Percentiles rank a stretch among this genome's conserved stretches.
These are phyloP conservation scores for Centrocercus urophasianus DNA, from an alignment of 2,113 vertebrate species.

Conservation along the genomic window DNA sequence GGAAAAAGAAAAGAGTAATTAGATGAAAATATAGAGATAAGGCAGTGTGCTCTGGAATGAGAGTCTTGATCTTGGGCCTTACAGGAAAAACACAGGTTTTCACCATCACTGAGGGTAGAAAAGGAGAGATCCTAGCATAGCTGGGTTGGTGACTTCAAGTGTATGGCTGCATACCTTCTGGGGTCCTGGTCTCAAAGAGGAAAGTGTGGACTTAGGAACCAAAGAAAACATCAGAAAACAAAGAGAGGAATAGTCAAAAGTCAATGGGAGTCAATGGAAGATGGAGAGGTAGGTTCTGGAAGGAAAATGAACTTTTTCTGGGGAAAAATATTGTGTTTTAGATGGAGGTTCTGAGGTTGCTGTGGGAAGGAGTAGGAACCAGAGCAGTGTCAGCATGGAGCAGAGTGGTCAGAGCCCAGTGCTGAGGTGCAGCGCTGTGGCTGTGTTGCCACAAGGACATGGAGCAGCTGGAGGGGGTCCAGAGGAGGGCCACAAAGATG, in stretches of 20 bases:
- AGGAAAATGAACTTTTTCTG: not conserved
- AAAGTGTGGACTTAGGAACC: not conserved
- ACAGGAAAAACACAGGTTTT: not conserved
- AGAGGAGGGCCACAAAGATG: too few relatives aligned
- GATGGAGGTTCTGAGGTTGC: not conserved
- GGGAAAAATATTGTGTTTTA: not conserved
- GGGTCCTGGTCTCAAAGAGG: not conserved
- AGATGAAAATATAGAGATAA: not conserved
- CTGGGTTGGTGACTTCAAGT: not conserved
- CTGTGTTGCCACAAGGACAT: not conserved
- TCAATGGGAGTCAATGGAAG: not conserved
- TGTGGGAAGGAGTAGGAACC: not conserved
- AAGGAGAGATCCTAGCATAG: not conserved
- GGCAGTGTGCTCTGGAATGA: not conserved
- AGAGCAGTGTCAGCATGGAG: not conserved
- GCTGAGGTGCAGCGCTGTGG: rapidly evolving
- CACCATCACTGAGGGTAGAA: not conserved
- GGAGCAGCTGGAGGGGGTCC: too few relatives aligned
- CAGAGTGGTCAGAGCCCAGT: not conserved
- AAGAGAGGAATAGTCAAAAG: not conserved
- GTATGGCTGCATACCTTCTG: not conserved
- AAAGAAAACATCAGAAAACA: not conserved
- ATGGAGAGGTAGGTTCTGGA: not conserved
- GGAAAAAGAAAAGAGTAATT: not conserved
- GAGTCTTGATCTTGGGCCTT: not conserved